Percentiles rank a stretch among this genome's conserved stretches.
Conservation (phyloP, 2,113 vertebrate genomes). For the Trichomycterus rosablanca region DNA sequence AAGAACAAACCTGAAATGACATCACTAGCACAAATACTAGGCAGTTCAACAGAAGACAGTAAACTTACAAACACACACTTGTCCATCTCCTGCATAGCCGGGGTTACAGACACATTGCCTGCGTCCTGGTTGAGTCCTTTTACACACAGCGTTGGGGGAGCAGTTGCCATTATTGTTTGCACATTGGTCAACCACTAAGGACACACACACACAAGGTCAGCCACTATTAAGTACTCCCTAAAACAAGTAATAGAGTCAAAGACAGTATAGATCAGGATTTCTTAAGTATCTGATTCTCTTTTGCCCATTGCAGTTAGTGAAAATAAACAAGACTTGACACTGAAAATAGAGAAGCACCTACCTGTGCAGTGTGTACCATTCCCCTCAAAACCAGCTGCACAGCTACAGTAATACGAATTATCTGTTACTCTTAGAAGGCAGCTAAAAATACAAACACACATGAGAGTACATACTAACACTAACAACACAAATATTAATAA, state of each 20-base stretch:
- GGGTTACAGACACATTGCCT: slow-evolving; percentile 71
- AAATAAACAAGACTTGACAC: no score
- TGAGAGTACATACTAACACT: not conserved
- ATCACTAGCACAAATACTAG: no score
- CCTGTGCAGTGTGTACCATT: slow-evolving; percentile 84
- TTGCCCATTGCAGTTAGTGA: no score
- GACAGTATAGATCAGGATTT: no score
- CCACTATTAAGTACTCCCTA: not conserved
- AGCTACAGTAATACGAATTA: slow-evolving; percentile 65
- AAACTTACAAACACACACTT: slow-evolving; percentile 66
- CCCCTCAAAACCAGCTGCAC: slow-evolving; percentile 82
- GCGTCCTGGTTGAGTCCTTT: slow-evolving; percentile 74
- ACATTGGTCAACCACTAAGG: slow-evolving; percentile 76
- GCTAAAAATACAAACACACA: slow-evolving; percentile 25
- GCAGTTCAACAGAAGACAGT: not conserved
- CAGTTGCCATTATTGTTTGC: slow-evolving; percentile 75
- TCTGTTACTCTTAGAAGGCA: slow-evolving; percentile 28
- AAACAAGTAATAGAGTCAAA: not conserved
- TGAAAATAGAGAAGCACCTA: slow-evolving; percentile 47
- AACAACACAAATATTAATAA: not conserved
- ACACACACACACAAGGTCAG: not conserved
- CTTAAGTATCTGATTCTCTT: no score
- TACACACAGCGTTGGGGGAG: slow-evolving; percentile 75
- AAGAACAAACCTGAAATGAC: no score
- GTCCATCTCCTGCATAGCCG: slow-evolving; percentile 79